Conservation (phyloP, 2,888 invertebrate species). For the Hymenopus coronatus region DNA sequence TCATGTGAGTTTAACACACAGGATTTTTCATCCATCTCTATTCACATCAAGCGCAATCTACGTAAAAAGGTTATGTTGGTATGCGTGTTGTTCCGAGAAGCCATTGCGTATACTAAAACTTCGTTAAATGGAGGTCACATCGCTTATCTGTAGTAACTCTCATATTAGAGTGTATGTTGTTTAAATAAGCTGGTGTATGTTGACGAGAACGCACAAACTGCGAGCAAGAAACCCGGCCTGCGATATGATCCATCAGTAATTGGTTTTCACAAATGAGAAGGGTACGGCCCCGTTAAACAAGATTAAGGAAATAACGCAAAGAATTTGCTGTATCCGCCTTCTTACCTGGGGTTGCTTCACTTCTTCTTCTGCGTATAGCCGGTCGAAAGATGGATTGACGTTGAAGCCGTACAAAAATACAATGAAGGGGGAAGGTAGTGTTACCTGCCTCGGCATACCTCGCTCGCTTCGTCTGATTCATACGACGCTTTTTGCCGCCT, state of each 20-base stretch:
- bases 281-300: background rate
- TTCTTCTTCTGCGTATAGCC: background rate
- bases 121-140: too few relatives aligned
- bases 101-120: too few relatives aligned
- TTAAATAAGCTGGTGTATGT: background rate
- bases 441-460: background rate
- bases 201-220: background rate
- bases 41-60: too few relatives aligned
- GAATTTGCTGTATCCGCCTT: background rate
- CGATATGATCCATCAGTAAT: background rate
- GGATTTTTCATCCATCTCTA: too few relatives aligned
- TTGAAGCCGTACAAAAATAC: background rate
- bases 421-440: background rate
- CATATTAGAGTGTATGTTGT: too few relatives aligned
- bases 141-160: too few relatives aligned
- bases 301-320: background rate
- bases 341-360: background rate
- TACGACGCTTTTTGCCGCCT: background rate
- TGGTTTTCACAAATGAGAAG: background rate
- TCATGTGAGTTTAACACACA: too few relatives aligned
- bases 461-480: background rate
- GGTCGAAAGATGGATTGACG: background rate
- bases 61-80: too few relatives aligned
- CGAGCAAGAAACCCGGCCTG: background rate
- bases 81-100: too few relatives aligned